Conservation (phyloP, 2,888 invertebrate genomes). For the Smittia sp. region DNA sequence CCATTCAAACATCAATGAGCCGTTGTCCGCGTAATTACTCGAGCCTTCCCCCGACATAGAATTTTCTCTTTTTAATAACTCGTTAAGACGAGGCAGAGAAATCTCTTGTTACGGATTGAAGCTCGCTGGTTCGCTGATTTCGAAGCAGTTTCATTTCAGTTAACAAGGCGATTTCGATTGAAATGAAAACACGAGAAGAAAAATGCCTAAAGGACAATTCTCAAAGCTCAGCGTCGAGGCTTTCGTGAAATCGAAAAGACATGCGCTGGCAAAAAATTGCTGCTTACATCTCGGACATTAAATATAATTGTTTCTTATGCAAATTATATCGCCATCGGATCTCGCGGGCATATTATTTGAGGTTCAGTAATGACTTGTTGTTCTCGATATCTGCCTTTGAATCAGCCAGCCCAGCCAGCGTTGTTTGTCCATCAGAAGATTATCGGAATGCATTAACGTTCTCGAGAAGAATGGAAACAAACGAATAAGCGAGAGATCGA, state of each 20-base stretch:
- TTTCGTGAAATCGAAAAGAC: background rate
- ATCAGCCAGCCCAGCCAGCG: background rate
- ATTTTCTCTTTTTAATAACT: constrained; percentile 15
- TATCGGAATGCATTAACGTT: constrained; percentile 23
- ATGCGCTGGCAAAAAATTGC: background rate
- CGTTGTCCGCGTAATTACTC: background rate
- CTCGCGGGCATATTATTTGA: constrained; percentile 11
- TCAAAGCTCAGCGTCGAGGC: background rate
- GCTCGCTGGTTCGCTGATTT: background rate
- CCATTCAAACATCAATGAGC: constrained; percentile 14
- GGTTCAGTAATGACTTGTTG: constrained; percentile 10
- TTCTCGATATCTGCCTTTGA: constrained; percentile 11
- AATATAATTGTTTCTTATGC: constrained; percentile 23
- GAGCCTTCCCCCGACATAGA: background rate
- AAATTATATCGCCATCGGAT: constrained; percentile 21
- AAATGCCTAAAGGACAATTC: constrained; percentile 11
- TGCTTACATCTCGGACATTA: constrained; percentile 22
- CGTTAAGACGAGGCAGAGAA: background rate
- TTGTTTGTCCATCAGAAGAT: constrained; percentile 20
- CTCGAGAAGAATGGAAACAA: constrained; percentile 4
- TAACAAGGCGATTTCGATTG: constrained; percentile 18
- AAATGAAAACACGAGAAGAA: constrained; percentile 1
- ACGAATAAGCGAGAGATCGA: background rate
- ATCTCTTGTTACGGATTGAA: background rate
- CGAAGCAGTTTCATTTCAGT: background rate